Conservation (phyloP, 1,140 invertebrate species). For the Planococcus citri region DNA sequence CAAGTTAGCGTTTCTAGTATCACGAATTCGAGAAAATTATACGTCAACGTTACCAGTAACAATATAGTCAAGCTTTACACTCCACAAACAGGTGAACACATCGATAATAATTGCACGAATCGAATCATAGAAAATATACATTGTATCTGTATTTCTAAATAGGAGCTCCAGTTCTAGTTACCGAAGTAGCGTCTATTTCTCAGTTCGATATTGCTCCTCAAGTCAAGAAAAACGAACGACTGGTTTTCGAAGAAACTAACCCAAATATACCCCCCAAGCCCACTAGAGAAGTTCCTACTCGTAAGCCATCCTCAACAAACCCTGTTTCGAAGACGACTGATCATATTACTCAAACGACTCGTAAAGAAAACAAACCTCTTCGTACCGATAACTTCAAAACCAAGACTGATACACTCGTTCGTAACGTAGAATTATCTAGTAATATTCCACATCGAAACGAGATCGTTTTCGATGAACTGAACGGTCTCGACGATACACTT, state of each 20-base stretch:
- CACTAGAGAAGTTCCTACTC: neutral
- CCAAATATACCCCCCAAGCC: neutral
- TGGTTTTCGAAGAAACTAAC: neutral
- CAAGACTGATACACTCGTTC: neutral
- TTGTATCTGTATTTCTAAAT: neutral
- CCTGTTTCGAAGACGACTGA: neutral
- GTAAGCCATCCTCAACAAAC: neutral
- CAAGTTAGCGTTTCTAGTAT: slow-evolving; percentile 21
- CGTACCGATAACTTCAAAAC: neutral
- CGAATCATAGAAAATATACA: neutral
- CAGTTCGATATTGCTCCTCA: neutral
- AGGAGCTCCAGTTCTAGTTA: neutral
- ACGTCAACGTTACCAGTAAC: slow-evolving; percentile 22
- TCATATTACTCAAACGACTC: neutral
- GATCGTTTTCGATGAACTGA: neutral
- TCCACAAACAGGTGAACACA: slow-evolving; percentile 12
- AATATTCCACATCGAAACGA: neutral
- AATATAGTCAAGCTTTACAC: slow-evolving; percentile 22
- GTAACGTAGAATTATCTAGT: neutral
- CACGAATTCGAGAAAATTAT: slow-evolving; percentile 20
- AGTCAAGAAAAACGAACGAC: neutral
- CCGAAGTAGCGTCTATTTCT: neutral
- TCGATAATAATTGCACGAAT: neutral
- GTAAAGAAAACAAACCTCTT: neutral
- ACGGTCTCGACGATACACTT: neutral